Evolutionary conservation across 2,797 vertebrate species (phyloP).

Genomic region (Podargus strigoides): DNA sequence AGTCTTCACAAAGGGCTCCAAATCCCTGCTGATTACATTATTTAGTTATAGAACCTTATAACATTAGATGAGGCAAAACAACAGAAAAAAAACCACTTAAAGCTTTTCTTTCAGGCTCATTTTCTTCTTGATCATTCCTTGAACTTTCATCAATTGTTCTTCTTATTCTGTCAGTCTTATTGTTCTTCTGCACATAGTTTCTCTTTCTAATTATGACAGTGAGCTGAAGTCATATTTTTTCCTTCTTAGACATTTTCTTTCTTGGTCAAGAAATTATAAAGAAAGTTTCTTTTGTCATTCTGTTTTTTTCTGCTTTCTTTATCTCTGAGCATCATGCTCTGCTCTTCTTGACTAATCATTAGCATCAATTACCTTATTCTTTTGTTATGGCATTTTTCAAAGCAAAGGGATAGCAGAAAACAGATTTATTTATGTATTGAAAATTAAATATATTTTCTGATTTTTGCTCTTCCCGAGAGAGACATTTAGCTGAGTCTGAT

Average conservation of each 20-base stretch:
- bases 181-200: background rate
- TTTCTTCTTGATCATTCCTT: background rate
- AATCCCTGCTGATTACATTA: background rate
- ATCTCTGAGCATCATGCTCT: background rate
- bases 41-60: background rate
- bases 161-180: too few species aligned
- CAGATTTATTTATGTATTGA: background rate
- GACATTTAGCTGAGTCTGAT: background rate
- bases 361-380: background rate
- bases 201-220: background rate
- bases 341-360: background rate
- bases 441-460: background rate
- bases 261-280: background rate
- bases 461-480: background rate
- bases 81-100: background rate
- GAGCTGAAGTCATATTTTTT: background rate
- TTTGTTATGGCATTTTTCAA: background rate
- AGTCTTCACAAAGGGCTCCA: background rate
- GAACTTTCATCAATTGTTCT: background rate
- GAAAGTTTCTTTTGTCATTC: background rate
- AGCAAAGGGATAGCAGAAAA: background rate
- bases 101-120: background rate
- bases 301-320: background rate
- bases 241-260: background rate
- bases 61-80: background rate